Evolutionary conservation across 2,888 invertebrate species (phyloP), one percentile per base, ranked within the genome.

Genomic region (Tetropium fuscum): DNA sequence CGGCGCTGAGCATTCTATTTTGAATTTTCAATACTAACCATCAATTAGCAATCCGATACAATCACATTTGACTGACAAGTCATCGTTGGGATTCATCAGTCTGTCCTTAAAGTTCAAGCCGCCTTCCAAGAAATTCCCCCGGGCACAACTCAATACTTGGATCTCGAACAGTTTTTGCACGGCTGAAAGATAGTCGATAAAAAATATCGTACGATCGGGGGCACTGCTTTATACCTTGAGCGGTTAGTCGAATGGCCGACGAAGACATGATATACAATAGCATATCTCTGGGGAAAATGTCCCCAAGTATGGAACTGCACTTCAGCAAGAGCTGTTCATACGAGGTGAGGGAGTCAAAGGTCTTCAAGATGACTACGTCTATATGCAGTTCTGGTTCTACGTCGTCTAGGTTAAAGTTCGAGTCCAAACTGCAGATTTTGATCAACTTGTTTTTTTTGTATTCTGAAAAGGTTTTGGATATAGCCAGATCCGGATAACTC

Each of bases 291-390:
- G 86, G 84, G 67, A 90, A 86, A n/a, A 83, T 83, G 51, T 87
- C 86, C 0, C 90, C 90, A 5, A 90, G 79, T 2, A 89, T 86
- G 0, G 89, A 84, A 5, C 87, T 87, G 67, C 87, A 87, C 78
- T 90, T 90, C 20, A 90, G 72, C 8, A 90, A 71, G 71, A 87
- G 81, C 76, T 90, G 88, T 73, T 89, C 89, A 62, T 87, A 85
- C 0, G 87, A 85, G 2, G 84, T 85, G 59, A 90, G 72, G 0
- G 87, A 86, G 74, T 90, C 90, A 69, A 87, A 89, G 0, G 86
- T 84, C 77, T 87, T 88, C 67, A 89, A 73, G 53, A 89, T 85
- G 57, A 87, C 83, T 15, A 86, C 88, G 63, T 88, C 87, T 81
- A 87, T 84, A 7, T 85, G 82, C 55, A 85, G 77, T 71, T 87